Percentiles rank a stretch among this genome's conserved stretches.
These are phyloP conservation scores for Drosophila subsilvestris DNA, from an alignment of 2,888 invertebrate species.

Conservation along the genomic window DNA sequence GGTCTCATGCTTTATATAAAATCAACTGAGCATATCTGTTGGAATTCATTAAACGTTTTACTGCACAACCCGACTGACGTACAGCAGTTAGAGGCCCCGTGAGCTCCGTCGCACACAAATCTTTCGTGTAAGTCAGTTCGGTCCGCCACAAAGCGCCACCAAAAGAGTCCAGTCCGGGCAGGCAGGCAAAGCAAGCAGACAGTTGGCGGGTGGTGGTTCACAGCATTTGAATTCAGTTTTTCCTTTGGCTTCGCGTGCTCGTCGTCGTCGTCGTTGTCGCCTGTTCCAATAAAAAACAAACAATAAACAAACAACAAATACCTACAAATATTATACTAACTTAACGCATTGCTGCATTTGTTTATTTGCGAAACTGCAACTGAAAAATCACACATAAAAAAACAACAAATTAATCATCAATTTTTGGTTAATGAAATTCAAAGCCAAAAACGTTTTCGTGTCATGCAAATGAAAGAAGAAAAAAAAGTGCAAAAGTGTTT, in stretches of 20 bases:
- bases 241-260: slow-evolving; percentile 45
- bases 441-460: slow-evolving; percentile 46
- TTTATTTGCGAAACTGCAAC: slow-evolving; percentile 38
- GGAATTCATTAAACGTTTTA: slow-evolving; percentile 82
- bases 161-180: slow-evolving; percentile 46
- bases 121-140: slow-evolving; percentile 60
- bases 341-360: slow-evolving; percentile 43
- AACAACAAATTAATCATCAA: slow-evolving; percentile 9
- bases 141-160: slow-evolving; percentile 26
- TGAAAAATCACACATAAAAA: slow-evolving; percentile 18
- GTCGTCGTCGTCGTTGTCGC: slow-evolving; percentile 35
- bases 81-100: slow-evolving; percentile 40
- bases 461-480: slow-evolving; percentile 28
- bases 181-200: slow-evolving; percentile 19
- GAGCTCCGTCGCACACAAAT: slow-evolving; percentile 40
- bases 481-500: slow-evolving; percentile 53
- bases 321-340: slow-evolving; percentile 3
- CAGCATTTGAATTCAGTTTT: slow-evolving; percentile 43
- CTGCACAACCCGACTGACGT: slow-evolving; percentile 70
- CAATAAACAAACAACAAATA: slow-evolving; percentile 13
- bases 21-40: slow-evolving; percentile 80
- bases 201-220: slow-evolving; percentile 23
- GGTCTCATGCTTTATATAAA: slow-evolving; percentile 80
- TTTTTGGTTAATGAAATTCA: slow-evolving; percentile 19
- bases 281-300: slow-evolving; percentile 16